Conservation (phyloP, 2,797 vertebrate species). For the Neosilurus mollespiculum region DNA sequence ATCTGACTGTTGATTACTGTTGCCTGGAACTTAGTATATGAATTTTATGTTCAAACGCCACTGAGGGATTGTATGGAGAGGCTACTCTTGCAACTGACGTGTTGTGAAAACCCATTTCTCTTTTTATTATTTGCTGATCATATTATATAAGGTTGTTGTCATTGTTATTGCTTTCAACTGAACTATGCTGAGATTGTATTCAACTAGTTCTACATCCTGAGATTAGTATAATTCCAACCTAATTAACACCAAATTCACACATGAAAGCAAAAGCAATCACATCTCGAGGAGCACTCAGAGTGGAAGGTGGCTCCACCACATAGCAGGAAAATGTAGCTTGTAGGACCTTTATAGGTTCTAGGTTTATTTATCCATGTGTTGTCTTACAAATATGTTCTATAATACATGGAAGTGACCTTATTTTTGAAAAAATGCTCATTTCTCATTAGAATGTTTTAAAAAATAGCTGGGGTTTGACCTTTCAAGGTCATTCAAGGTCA, state of each 20-base stretch:
- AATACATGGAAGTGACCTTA: too few species aligned
- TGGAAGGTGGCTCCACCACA: too few species aligned
- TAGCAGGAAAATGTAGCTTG: too few species aligned
- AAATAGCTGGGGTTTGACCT: too few species aligned
- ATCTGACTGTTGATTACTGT: slow-evolving; percentile 48
- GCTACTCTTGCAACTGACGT: not conserved
- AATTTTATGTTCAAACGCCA: slow-evolving; percentile 6
- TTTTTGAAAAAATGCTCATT: too few species aligned
- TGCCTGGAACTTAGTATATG: slow-evolving; percentile 34
- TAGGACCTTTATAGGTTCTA: too few species aligned
- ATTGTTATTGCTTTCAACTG: not conserved
- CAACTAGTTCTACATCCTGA: not conserved
- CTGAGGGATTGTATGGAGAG: slow-evolving; percentile 12
- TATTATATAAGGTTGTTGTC: not conserved
- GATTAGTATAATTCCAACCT: not conserved
- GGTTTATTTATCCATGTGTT: too few species aligned
- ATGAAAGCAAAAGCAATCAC: not conserved
- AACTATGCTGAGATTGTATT: not conserved
- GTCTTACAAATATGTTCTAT: too few species aligned
- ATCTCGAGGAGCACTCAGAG: too few species aligned
- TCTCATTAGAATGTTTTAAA: too few species aligned
- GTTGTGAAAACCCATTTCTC: slow-evolving; percentile 4
- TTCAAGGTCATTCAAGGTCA: too few species aligned
- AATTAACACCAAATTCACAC: not conserved
- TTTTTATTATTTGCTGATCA: not conserved